Percentiles rank a stretch among this genome's conserved stretches.
These are phyloP conservation scores for Pristis pectinata DNA, from an alignment of 2,797 vertebrate genomes.

Conservation along the genomic window DNA sequence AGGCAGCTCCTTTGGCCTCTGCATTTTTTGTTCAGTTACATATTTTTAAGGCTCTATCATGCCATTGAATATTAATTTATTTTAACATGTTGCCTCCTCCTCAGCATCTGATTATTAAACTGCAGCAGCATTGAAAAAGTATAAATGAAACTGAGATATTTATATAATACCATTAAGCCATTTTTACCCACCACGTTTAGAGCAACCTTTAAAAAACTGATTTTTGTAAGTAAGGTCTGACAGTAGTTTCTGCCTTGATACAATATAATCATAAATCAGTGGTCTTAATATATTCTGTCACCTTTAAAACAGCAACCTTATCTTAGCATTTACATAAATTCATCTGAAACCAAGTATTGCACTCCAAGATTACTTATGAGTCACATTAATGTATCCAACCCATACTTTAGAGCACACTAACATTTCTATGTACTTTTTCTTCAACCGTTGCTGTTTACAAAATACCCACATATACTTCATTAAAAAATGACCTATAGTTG, in stretches of 20 bases:
- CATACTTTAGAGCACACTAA: not conserved
- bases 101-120: conserved; percentile 22
- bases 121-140: not conserved
- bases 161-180: not conserved
- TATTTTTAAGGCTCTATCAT: not conserved
- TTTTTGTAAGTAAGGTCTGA: not conserved
- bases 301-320: not conserved
- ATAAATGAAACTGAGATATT: not conserved
- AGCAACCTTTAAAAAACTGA: not conserved
- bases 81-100: conserved; percentile 11
- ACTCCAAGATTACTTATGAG: not conserved
- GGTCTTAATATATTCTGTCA: conserved; percentile 3
- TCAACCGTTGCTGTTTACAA: not conserved
- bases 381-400: not conserved
- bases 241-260: not conserved
- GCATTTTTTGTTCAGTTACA: not conserved
- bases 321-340: conserved; percentile 1
- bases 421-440: not conserved
- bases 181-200: not conserved
- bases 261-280: not conserved
- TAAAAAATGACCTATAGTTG: not conserved
- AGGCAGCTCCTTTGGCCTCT: not conserved
- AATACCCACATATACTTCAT: not conserved
- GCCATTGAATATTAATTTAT: not conserved
- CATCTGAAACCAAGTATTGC: not conserved